Evolutionary conservation across 2,797 vertebrate genomes (phyloP).

Genomic region (Urophycis tenuis): DNA sequence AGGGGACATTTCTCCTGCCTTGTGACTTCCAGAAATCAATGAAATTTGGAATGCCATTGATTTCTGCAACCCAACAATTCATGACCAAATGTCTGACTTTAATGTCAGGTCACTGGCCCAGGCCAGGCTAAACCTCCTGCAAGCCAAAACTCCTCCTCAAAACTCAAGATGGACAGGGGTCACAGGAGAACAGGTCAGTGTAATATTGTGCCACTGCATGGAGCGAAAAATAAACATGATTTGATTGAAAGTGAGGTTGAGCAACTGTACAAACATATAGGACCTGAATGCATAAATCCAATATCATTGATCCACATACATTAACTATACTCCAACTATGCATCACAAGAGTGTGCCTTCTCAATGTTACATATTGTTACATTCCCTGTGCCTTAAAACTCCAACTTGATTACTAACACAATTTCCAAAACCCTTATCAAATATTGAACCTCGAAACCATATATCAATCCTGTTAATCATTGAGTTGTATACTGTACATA

Average conservation of each 20-base stretch:
- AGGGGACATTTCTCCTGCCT: constrained; percentile 45
- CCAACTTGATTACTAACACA: not conserved
- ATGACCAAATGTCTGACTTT: constrained; percentile 36
- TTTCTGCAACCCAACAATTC: constrained; percentile 47
- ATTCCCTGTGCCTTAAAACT: not conserved
- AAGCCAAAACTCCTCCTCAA: constrained; percentile 7
- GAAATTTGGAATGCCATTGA: constrained; percentile 58
- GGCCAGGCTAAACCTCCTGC: constrained; percentile 34
- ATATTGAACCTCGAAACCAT: not conserved
- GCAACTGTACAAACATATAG: not conserved
- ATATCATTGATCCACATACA: not conserved
- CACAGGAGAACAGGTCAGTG: not conserved
- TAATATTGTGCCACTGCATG: not conserved
- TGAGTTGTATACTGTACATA: constrained; percentile 66
- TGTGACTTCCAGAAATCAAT: no score
- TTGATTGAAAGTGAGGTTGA: not conserved
- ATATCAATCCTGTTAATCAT: not conserved
- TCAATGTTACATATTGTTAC: not conserved
- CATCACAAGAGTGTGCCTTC: not conserved
- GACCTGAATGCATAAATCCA: not conserved
- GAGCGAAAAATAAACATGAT: not conserved
- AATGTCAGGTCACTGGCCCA: constrained; percentile 38
- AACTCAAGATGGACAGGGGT: not conserved
- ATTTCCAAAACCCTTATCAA: not conserved
- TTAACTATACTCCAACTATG: not conserved